Conservation (phyloP, 2,113 vertebrate genomes). For the Candoia aspera region DNA sequence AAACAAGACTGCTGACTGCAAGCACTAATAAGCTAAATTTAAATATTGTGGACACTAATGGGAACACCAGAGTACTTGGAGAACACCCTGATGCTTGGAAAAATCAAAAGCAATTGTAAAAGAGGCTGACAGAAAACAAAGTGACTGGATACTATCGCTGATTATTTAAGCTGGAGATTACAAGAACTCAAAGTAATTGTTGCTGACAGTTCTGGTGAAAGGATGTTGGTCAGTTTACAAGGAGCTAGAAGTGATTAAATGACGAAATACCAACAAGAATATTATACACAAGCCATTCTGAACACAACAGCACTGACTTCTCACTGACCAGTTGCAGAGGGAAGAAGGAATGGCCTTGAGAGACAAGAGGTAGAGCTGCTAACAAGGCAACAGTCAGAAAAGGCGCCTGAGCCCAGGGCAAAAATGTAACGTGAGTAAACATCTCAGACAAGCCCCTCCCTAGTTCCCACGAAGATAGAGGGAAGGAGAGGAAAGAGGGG, state of each 20-base stretch:
- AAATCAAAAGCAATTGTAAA: background rate
- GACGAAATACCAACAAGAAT: background rate
- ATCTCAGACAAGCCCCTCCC: background rate
- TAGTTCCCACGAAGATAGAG: background rate
- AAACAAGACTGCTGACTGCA: background rate
- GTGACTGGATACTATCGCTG: background rate
- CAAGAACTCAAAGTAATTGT: background rate
- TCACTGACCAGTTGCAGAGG: background rate
- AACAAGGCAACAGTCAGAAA: background rate
- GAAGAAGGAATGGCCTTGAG: background rate
- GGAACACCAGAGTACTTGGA: background rate
- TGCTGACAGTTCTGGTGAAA: background rate
- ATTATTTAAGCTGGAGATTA: background rate
- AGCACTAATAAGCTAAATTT: background rate
- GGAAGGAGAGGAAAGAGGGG: background rate
- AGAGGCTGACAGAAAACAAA: background rate
- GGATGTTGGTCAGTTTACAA: background rate
- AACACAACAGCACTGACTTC: background rate
- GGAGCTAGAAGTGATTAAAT: background rate
- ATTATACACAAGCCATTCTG: background rate
- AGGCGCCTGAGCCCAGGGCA: background rate
- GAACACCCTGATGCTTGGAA: background rate
- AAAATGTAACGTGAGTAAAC: background rate
- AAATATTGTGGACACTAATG: background rate
- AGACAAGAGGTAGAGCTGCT: background rate